Evolutionary conservation across 1,140 invertebrate species (phyloP), one percentile per base, ranked within the genome.

Genomic region (Drosophila parabipectinata): DNA sequence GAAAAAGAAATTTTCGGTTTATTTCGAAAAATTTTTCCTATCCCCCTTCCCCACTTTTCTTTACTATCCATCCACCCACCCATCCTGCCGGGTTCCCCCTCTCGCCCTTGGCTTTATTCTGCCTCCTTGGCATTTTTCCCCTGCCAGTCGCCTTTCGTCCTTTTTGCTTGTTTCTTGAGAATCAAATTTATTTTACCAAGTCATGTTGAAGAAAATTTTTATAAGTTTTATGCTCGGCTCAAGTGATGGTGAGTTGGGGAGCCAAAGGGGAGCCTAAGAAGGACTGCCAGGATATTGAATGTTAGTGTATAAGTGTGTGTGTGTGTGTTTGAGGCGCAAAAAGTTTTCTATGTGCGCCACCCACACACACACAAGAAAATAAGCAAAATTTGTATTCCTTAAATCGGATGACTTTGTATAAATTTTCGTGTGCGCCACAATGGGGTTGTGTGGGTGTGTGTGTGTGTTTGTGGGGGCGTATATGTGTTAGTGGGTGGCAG

Each of bases 331-430:
- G 50, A 62, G 30, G 66, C 66, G 68, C 41, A 44, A 69, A 69
- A 69, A 69, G 61, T 62, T 71, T 77, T 72, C 51, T 78, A 69
- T 78, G 74, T 82, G 66, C 44, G 45, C 51, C 69, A 67, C 58
- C 14, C 45, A 28, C 41, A 41, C 51, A 55, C 44, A 87, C 56
- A 51, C 58, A 77, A 76, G 66, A 77, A 88, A 88, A 88, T 88
- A 88, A 87, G 87, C 82, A 79, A 87, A 90, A 90, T 87, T 90
- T 90, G 90, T 91, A 91, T 91, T 90, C 90, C 90, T 91, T 91
- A 91, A 91, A 91, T 90, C 90, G 85, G 90, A 91, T 91, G 90
- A 91, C 90, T 91, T 91, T 91, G 90, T 91, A 91, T 91, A 91
- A 91, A 87, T 87, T 91, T 91, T 80, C 75, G 83, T 88, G 83